Evolutionary conservation across 2,113 vertebrate genomes (phyloP).

Genomic region (Ptyas mucosa): DNA sequence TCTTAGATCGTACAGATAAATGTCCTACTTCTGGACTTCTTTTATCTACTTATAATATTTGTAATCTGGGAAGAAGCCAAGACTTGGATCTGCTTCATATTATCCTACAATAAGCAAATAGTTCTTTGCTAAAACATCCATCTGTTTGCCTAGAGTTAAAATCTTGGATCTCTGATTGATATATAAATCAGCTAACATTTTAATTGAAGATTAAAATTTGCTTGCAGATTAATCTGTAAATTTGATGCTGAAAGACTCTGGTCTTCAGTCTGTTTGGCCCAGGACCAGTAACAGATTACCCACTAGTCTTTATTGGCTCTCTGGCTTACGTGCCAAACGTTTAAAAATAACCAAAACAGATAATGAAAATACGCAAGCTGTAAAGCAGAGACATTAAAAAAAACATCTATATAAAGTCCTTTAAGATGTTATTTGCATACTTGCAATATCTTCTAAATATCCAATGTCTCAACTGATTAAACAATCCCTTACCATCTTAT

Average conservation of each 20-base stretch:
- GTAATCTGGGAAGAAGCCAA: not conserved
- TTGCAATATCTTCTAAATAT: not conserved
- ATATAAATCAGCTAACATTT: constrained; percentile 3
- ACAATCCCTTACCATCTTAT: not conserved
- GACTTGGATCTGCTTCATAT: not conserved
- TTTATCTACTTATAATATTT: not conserved
- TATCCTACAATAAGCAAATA: not conserved
- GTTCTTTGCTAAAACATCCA: not conserved
- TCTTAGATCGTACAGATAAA: not conserved
- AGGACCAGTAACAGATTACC: not conserved
- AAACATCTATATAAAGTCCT: not conserved
- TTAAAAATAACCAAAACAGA: constrained; percentile 18
- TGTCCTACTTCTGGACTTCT: not conserved
- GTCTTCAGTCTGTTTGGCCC: not conserved
- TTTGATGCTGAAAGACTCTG: not conserved
- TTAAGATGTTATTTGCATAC: not conserved
- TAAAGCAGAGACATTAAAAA: not conserved
- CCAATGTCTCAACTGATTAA: not conserved
- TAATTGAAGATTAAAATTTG: constrained; percentile 15
- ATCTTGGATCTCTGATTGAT: not conserved
- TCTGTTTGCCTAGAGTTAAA: not conserved
- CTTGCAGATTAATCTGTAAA: not conserved
- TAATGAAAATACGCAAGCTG: constrained; percentile 1
- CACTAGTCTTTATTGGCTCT: constrained; percentile 1
- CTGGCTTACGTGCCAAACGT: not conserved